Base-by-base conservation (phyloP, 2,888 invertebrate genomes). In the Oxyteleia sp. region DNA sequence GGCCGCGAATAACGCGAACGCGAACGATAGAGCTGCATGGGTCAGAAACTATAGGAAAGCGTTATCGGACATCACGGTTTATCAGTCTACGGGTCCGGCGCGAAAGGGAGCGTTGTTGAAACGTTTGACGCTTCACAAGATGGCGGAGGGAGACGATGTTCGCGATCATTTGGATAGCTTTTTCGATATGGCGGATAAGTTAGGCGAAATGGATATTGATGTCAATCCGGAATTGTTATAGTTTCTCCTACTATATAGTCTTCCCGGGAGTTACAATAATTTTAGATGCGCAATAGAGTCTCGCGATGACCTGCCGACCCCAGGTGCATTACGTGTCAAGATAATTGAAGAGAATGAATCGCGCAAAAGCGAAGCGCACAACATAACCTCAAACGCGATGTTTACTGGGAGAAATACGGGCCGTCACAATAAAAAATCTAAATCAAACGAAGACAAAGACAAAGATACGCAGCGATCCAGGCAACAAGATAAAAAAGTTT, bases 61-160 rank as follows among this genome's bases (percentile, higher is more conserved):
- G 15, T 45, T 45, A 8, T 45, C 45, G 8, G 45, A 45, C 45
- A 45, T 26, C 26, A 26, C 5, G n/a, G n/a, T n/a, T n/a, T n/a
- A n/a, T n/a, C n/a, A n/a, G n/a, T n/a, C n/a, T n/a, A n/a, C n/a
- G n/a, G n/a, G n/a, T n/a, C n/a, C n/a, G n/a, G n/a, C n/a, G n/a
- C n/a, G n/a, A n/a, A n/a, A n/a, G n/a, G n/a, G n/a, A n/a, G n/a
- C n/a, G n/a, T n/a, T n/a, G n/a, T n/a, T n/a, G n/a, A n/a, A n/a
- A n/a, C n/a, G n/a, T n/a, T n/a, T n/a, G n/a, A n/a, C n/a, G n/a
- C n/a, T n/a, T n/a, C n/a, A n/a, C n/a, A n/a, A n/a, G n/a, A n/a
- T n/a, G n/a, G n/a, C n/a, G n/a, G n/a, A n/a, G n/a, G n/a, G n/a
- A n/a, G n/a, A n/a, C n/a, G n/a, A n/a, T n/a, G n/a, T n/a, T n/a